These are phyloP conservation scores for Pseudorhiza aurosa DNA, from an alignment of 30 jellyfish, hydroid and myxozoan species.

Conservation along the genomic window DNA sequence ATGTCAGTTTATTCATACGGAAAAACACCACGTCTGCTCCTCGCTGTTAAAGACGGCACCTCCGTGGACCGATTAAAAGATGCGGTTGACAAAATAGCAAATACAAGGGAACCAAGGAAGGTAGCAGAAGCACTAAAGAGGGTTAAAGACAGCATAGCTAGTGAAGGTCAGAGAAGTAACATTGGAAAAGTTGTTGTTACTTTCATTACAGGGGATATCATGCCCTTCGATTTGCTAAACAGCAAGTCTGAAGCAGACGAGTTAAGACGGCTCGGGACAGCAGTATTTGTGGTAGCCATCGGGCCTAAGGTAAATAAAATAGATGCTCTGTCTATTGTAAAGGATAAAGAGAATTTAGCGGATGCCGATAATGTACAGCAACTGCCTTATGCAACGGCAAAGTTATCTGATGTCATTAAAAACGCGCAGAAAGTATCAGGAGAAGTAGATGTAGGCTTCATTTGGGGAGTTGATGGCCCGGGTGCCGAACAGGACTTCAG, in stretches of 20 bases:
- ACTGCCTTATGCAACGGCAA: slow-evolving; percentile 4
- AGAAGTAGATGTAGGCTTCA: slow-evolving; percentile 27
- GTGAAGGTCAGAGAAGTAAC: background rate
- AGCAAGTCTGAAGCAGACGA: slow-evolving; percentile 1
- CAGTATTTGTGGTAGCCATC: slow-evolving; percentile 45
- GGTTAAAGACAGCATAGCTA: background rate
- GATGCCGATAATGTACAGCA: background rate
- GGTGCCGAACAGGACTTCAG: background rate
- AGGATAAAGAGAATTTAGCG: slow-evolving; percentile 4
- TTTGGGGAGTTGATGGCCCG: slow-evolving; percentile 12
- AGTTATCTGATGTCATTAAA: background rate
- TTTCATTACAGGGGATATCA: slow-evolving; percentile 24
- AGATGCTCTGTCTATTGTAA: slow-evolving; percentile 28
- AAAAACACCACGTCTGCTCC: background rate
- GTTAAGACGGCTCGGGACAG: slow-evolving; percentile 7
- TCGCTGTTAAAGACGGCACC: slow-evolving; percentile 19
- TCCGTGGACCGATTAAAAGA: background rate
- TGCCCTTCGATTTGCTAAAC: background rate
- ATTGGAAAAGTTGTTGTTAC: slow-evolving; percentile 31
- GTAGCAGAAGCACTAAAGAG: background rate
- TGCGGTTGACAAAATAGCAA: background rate
- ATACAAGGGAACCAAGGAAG: slow-evolving; percentile 23
- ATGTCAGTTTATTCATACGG: slow-evolving; percentile 12
- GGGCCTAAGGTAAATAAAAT: slow-evolving; percentile 28
- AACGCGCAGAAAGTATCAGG: background rate